Evolutionary conservation across 2,113 vertebrate genomes (phyloP).

Genomic region (Neotragus pygmaeus): DNA sequence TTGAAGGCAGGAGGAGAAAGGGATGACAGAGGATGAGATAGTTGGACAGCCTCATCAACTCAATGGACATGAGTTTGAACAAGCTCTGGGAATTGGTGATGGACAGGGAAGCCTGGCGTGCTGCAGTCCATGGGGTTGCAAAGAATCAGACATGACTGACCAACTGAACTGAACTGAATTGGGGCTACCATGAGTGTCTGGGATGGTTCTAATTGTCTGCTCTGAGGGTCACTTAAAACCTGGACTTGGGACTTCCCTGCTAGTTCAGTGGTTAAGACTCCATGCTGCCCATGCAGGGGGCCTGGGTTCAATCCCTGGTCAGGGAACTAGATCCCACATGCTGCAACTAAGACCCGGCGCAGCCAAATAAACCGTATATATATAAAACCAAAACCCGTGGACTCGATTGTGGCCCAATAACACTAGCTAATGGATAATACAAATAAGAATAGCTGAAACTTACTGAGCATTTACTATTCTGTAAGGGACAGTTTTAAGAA

Average conservation of each 20-base stretch:
- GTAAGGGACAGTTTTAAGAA: neutral
- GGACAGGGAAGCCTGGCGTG: neutral
- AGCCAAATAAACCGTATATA: neutral
- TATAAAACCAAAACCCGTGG: neutral
- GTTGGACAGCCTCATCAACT: neutral
- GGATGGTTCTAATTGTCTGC: neutral
- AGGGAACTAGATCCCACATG: neutral
- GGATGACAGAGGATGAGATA: neutral
- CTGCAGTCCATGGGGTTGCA: neutral
- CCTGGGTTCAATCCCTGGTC: neutral
- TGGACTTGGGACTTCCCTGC: neutral
- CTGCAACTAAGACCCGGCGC: neutral
- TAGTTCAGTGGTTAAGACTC: neutral
- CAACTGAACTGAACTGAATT: neutral
- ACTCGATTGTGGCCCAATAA: neutral
- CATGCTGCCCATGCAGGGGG: neutral
- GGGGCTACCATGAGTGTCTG: neutral
- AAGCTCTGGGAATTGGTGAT: neutral
- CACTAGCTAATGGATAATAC: neutral
- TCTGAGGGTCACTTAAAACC: neutral
- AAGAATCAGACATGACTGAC: neutral
- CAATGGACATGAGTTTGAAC: neutral
- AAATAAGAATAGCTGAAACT: neutral
- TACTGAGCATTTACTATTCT: neutral
- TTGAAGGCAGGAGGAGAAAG: neutral